Base-by-base conservation (phyloP, 2,888 invertebrate species). In the Glaucopsyche alexis region DNA sequence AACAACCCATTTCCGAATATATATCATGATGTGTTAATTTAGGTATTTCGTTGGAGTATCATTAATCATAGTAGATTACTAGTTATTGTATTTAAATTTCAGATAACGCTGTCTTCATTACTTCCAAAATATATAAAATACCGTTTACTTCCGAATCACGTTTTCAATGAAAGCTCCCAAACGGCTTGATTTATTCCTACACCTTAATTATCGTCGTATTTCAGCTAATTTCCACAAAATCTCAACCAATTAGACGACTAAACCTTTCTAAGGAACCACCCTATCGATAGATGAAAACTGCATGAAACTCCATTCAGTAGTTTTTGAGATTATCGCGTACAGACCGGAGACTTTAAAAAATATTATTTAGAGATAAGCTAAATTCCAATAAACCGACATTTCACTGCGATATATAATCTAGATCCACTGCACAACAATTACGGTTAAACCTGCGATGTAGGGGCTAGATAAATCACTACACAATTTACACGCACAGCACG, bases 21-120 rank as follows among this genome's bases (percentile, higher is more conserved):
- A 11, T 19, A 8, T 55, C 55, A 55, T n/a, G 19, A 11, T 55
- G 19, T 55, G 19, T 19, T 55, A 11, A 55, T 29, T 42, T 7
- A 19, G 11, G 11, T 55, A 11, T 19, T 55, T 29, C 11, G 55
- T 55, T 55, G 55, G 1, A 55, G 19, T 19, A 55, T 19, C 19
- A 55, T 55, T 55, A 55, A 55, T 55, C 55, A 55, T 55, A 29
- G n/a, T 52, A 3, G 52, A 52, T 16, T 55, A 55, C 55, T 19
- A 47, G 47, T 47, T 55, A 19, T 16, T 19, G 4, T 50, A 55
- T 55, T 19, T 55, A 55, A 9, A 55, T 55, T n/a, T n/a, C 2
- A 52, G 16, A 52, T 16, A 16, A 52, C 7, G n/a, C 50, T 9
- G 8, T 1, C 8, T 7, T 52, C n/a, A 52, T 52, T 52, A 16